phyloP scores from a whole-genome alignment of 2,797 vertebrate species.

The Dendrocincla tyrannina region DNA sequence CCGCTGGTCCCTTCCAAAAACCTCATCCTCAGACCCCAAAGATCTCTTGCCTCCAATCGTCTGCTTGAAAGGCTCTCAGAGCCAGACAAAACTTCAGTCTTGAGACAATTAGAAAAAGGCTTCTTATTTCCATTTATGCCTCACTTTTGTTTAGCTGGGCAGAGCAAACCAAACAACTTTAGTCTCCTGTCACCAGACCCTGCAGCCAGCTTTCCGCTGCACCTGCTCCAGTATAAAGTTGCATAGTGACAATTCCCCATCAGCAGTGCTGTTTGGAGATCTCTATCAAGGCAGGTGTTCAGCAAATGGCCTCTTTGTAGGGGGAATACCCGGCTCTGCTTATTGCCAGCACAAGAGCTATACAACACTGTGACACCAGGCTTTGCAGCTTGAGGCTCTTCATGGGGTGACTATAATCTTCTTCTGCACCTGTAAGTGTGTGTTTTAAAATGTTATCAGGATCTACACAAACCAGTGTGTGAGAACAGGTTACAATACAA shows the following conservation, averaged over 20 bases:
- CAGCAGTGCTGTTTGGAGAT: constrained; percentile 56
- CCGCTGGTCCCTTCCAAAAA: background rate
- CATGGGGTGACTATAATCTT: background rate
- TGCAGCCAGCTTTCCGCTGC: constrained; percentile 34
- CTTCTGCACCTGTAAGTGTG: background rate
- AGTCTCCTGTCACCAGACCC: constrained; percentile 31
- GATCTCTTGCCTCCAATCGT: background rate
- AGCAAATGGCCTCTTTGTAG: constrained; percentile 40
- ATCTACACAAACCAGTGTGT: background rate
- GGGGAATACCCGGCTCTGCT: background rate
- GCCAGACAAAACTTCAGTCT: background rate
- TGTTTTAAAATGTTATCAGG: background rate
- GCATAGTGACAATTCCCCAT: constrained; percentile 43
- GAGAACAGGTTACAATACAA: background rate
- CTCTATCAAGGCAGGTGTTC: constrained; percentile 62
- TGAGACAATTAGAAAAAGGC: background rate
- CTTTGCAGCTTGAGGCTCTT: background rate
- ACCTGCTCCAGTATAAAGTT: constrained; percentile 63
- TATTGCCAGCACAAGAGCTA: background rate
- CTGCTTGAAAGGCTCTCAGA: background rate
- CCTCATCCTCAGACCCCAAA: background rate
- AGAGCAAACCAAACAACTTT: constrained; percentile 24
- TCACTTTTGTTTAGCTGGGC: constrained; percentile 19
- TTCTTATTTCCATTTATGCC: background rate
- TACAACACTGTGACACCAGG: background rate